Percentiles rank a stretch among this genome's conserved stretches.
Conservation (phyloP, 2,797 vertebrate genomes). For the Brotula barbata region DNA sequence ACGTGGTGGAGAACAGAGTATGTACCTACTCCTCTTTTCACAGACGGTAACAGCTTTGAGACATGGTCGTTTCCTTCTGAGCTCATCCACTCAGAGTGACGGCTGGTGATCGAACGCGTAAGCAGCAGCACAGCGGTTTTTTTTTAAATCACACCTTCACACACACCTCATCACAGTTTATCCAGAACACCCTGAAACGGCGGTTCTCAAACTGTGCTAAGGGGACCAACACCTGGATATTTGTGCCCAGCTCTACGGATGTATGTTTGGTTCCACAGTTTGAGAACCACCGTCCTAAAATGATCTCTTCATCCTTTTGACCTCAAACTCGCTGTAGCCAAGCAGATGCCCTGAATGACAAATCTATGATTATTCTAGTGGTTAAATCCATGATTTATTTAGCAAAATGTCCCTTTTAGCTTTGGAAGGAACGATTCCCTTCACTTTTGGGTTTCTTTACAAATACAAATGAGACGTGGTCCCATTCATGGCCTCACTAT, state of each 20-base stretch:
- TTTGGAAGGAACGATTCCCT: conserved; percentile 8
- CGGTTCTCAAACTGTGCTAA: background rate
- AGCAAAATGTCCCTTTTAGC: conserved; percentile 10
- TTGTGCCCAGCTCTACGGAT: too few relatives aligned
- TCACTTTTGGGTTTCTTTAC: conserved; percentile 14
- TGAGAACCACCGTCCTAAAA: background rate
- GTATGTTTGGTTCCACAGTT: background rate
- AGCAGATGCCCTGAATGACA: conserved; percentile 4
- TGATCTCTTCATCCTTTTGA: conserved; percentile 2
- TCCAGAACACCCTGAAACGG: background rate
- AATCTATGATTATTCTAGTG: background rate
- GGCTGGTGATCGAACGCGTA: conserved; percentile 78
- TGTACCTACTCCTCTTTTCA: conserved; percentile 26
- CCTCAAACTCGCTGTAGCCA: conserved; percentile 19
- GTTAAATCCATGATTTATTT: background rate
- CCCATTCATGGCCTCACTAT: conserved; percentile 23
- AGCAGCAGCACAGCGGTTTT: conserved; percentile 71
- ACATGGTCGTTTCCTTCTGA: conserved; percentile 82
- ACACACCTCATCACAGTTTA: conserved; percentile 33
- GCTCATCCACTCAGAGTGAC: conserved; percentile 74
- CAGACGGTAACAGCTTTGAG: conserved; percentile 78
- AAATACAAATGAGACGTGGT: conserved; percentile 20
- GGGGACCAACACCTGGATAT: too few relatives aligned
- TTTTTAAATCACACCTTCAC: conserved; percentile 30
- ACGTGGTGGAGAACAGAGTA: conserved; percentile 46